phyloP scores from a whole-genome alignment of 2,888 invertebrate genomes.

The Cantharis rufa region DNA sequence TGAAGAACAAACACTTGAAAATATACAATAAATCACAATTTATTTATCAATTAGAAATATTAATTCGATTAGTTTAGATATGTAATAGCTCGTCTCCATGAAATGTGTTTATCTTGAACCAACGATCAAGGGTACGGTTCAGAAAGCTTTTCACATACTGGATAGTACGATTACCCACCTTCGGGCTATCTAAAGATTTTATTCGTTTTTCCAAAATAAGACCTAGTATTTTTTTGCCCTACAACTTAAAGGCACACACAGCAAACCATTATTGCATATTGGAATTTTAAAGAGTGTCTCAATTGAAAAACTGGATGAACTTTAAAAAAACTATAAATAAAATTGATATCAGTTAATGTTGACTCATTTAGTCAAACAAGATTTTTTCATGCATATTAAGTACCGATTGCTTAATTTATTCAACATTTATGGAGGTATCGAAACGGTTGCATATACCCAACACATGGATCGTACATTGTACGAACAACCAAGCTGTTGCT shows the following conservation, averaged over 20 bases:
- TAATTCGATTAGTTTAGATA: neutral
- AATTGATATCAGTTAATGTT: neutral
- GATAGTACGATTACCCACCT: too few relatives aligned
- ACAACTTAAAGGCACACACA: neutral
- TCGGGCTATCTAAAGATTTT: too few relatives aligned
- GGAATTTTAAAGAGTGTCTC: neutral
- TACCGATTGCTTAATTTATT: neutral
- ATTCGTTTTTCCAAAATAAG: too few relatives aligned
- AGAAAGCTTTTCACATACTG: too few relatives aligned
- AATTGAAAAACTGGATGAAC: neutral
- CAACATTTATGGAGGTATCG: neutral
- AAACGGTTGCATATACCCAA: neutral
- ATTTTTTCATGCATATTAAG: neutral
- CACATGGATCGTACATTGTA: neutral
- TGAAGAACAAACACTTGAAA: neutral
- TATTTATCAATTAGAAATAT: neutral
- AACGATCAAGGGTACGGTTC: too few relatives aligned
- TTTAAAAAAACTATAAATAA: neutral
- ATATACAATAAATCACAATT: neutral
- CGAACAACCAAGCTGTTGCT: neutral
- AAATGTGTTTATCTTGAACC: too few relatives aligned
- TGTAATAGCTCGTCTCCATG: neutral
- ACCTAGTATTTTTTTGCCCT: too few relatives aligned
- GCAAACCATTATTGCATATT: neutral
- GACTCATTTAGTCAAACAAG: neutral